phyloP scores from a whole-genome alignment of 2,888 invertebrate species.

The Eupithecia subumbrata region DNA sequence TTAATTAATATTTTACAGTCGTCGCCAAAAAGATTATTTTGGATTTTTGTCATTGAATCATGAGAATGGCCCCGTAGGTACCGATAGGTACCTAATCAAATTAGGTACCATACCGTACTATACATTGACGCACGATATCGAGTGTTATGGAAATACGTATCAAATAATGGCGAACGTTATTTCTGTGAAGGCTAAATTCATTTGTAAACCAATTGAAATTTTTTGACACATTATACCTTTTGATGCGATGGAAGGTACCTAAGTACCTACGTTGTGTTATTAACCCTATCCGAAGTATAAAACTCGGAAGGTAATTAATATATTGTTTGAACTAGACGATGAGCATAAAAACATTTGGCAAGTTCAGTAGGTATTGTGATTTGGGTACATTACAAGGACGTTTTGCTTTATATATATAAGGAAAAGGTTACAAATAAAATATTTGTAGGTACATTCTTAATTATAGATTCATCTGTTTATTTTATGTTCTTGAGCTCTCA shows the following conservation, averaged over 20 bases:
- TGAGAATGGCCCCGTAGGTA: too few species aligned
- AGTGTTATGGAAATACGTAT: background rate
- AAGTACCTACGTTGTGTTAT: background rate
- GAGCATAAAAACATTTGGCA: background rate
- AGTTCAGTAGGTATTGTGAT: background rate
- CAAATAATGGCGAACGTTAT: background rate
- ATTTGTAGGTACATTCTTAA: background rate
- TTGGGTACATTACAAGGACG: background rate
- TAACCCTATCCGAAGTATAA: background rate
- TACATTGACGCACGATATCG: background rate
- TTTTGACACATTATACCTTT: background rate
- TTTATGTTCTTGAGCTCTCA: slow-evolving; percentile 1
- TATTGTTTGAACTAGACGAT: too few species aligned
- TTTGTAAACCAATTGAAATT: background rate
- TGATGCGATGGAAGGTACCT: background rate
- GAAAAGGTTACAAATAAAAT: background rate
- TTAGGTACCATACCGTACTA: background rate
- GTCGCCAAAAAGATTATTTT: too few species aligned
- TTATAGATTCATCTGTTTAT: background rate
- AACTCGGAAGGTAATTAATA: background rate
- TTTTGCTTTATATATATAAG: background rate
- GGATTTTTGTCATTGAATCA: too few species aligned
- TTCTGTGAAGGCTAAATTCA: slow-evolving; percentile 1
- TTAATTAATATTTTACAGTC: too few species aligned
- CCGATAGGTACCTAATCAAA: too few species aligned